These are phyloP conservation scores for Phaonia tiefii DNA, from an alignment of 2,888 invertebrate genomes.

Conservation along the genomic window DNA sequence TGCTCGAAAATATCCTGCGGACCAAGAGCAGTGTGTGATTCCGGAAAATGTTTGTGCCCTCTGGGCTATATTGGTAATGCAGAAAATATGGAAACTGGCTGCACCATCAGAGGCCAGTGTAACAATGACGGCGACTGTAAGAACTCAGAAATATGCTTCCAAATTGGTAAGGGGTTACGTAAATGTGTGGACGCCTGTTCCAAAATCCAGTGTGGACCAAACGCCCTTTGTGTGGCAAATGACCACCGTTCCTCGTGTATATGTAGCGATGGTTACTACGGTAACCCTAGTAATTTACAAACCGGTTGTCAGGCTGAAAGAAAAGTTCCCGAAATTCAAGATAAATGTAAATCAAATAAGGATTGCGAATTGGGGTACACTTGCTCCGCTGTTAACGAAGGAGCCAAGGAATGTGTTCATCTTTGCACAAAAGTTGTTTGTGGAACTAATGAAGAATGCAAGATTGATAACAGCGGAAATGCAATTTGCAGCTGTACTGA, in stretches of 20 bases:
- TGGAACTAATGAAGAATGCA: constrained; percentile 90
- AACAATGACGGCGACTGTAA: constrained; percentile 90
- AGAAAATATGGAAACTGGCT: constrained; percentile 86
- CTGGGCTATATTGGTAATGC: constrained; percentile 90
- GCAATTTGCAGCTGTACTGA: constrained; percentile 90
- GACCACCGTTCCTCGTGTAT: constrained; percentile 93
- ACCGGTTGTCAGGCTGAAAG: constrained; percentile 89
- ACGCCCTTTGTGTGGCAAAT: constrained; percentile 91
- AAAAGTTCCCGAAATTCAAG: constrained; percentile 82
- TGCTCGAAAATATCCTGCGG: constrained; percentile 90
- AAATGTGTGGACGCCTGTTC: constrained; percentile 94
- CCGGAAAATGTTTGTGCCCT: constrained; percentile 90
- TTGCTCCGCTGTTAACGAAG: constrained; percentile 85
- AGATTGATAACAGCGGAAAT: constrained; percentile 84
- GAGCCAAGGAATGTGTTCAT: constrained; percentile 86
- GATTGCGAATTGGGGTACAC: constrained; percentile 88
- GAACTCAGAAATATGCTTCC: constrained; percentile 93
- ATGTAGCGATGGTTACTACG: constrained; percentile 90
- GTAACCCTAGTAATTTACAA: constrained; percentile 90
- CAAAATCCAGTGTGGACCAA: constrained; percentile 94
- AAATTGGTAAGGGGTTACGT: constrained; percentile 87
- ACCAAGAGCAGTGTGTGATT: constrained; percentile 89
- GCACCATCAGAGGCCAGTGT: constrained; percentile 88
- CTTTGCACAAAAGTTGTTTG: constrained; percentile 91
- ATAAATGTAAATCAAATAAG: constrained; percentile 85